Evolutionary conservation across 1,140 invertebrate species (phyloP), one percentile per base, ranked within the genome.

Genomic region (Dufourea novaeangliae): DNA sequence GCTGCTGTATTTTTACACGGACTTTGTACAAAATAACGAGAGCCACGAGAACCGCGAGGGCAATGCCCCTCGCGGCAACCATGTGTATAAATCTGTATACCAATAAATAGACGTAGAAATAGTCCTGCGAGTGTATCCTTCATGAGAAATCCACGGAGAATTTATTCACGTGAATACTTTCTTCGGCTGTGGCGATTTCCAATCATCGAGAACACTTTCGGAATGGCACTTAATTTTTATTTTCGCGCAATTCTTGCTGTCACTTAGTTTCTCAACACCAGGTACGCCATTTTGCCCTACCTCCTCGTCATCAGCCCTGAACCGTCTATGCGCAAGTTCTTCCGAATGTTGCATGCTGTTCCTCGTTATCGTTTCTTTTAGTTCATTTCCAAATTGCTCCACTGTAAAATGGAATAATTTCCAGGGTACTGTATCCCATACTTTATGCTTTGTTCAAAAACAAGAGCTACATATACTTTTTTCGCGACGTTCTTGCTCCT

Each of bases 1-100:
- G 86, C 87, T 90, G 88, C 87, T 91, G 90, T 92, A 92, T 92
- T 92, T 92, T 92, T 92, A 92, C 92, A 92, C 91, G 90, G 88
- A 91, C 86, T 88, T 90, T 91, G 88, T 92, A 91, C 90, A 92
- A 91, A n/a, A 92, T 90, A 90, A 86, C 66, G 86, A 81, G 79
- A 88, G 87, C 82, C 50, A 44, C 68, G 57, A 62, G 22, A 54
- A 14, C 64, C 41, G 63, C 46, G 34, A 52, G 76, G 88, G 81
- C 87, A 70, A 82, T 86, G 87, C 88, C 84, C 83, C 89, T 88
- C 86, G 80, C 86, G 80, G n/a, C n/a, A 80, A 85, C 56, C 63
- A 79, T 87, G 83, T 90, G 84, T 90, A 92, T 88, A 92, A 90
- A 91, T 79, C 85, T 87, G 87, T 91, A 90, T 88, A 91, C 83